phyloP scores from a whole-genome alignment of 2,888 invertebrate genomes.

The Sinhomidia bicolor region DNA sequence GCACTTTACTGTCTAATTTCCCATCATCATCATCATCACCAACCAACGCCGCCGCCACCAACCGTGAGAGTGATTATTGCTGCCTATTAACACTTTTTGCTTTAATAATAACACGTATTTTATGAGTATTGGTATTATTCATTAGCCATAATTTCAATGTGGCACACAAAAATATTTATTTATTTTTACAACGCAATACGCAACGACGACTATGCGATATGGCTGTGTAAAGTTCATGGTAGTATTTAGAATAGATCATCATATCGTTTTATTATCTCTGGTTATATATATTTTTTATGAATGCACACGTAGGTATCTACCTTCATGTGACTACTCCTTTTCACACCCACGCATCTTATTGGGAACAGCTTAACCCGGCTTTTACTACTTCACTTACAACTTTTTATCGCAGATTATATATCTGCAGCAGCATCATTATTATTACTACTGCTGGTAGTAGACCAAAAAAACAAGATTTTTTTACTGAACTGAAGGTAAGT shows the following conservation, averaged over 20 bases:
- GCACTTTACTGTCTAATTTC: not conserved
- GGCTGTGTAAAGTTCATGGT: not conserved
- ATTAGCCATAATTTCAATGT: slow-evolving; percentile 3
- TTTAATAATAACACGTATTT: slow-evolving; percentile 13
- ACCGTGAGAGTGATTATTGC: not conserved
- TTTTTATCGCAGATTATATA: not conserved
- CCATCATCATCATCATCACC: not conserved
- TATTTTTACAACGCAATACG: not conserved
- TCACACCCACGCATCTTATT: slow-evolving; percentile 54
- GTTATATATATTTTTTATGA: not conserved
- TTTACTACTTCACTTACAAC: slow-evolving; percentile 12
- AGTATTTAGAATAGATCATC: too few species aligned
- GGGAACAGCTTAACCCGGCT: slow-evolving; percentile 40
- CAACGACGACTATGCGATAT: too few species aligned
- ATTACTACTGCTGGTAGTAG: not conserved
- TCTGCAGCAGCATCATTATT: not conserved
- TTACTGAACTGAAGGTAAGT: not conserved
- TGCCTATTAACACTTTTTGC: slow-evolving; percentile 24
- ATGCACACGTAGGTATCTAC: not conserved
- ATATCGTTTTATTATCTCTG: not conserved
- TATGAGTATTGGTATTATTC: slow-evolving; percentile 21
- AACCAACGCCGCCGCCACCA: not conserved
- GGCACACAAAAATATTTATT: not conserved
- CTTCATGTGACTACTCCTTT: slow-evolving; percentile 12
- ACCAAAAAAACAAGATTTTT: not conserved